Percentiles rank a stretch among this genome's conserved stretches.
Evolutionary conservation across 2,797 vertebrate species (phyloP).

Genomic region (Mycteria americana): DNA sequence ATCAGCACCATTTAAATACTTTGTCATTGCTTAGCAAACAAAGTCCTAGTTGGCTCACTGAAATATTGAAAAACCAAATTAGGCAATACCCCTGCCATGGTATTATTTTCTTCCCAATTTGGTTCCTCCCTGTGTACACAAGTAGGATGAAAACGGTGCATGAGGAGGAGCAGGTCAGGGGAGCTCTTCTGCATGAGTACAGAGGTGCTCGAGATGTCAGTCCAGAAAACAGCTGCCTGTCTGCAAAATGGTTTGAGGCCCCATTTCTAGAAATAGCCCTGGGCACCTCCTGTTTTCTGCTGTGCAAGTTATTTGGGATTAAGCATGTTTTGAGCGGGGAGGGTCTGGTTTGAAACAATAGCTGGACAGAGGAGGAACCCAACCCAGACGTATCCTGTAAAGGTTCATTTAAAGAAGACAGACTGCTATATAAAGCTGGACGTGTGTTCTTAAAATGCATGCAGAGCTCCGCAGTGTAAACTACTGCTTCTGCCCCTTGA

Average conservation of each 20-base stretch:
- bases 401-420: background rate
- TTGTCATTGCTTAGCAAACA: slow-evolving; percentile 4
- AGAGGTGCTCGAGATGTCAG: background rate
- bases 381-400: background rate
- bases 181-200: background rate
- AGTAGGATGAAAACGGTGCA: background rate
- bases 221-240: background rate
- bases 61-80: background rate
- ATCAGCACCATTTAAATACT: slow-evolving; percentile 4
- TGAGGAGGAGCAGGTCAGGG: background rate
- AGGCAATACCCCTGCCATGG: background rate
- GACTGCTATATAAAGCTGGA: background rate
- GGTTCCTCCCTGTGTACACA: background rate
- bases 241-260: background rate
- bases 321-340: background rate
- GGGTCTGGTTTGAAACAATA: background rate
- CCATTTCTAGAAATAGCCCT: background rate
- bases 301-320: background rate
- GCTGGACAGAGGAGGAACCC: background rate
- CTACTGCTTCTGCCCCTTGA: background rate
- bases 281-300: background rate
- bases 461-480: background rate
- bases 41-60: background rate
- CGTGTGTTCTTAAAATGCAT: fast-evolving
- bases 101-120: background rate